A percentile compares a stretch with the other conserved stretches of the same genome.
Conservation (phyloP, 1,140 invertebrate species). For the Drosophila miranda region DNA sequence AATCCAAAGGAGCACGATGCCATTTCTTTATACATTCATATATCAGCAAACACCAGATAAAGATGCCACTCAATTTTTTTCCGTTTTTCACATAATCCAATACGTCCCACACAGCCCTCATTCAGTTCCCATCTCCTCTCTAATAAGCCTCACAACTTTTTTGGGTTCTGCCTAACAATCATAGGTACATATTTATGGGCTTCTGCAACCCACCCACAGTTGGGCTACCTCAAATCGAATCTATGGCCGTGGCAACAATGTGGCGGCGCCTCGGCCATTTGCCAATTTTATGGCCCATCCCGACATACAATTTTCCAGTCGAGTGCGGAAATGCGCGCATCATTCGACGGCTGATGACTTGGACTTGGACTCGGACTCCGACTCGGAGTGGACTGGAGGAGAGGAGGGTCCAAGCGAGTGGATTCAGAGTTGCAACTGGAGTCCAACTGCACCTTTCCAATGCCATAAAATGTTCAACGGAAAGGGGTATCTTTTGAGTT, state of each 20-base stretch:
- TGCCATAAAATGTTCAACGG: conserved; percentile 45
- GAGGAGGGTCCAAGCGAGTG: conserved; percentile 4
- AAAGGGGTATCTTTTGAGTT: background rate
- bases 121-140: conserved; percentile 1
- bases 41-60: no score
- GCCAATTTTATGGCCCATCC: conserved; percentile 66
- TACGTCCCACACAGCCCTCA: background rate
- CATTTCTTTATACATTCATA: no score
- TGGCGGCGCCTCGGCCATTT: conserved; percentile 53
- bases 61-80: no score
- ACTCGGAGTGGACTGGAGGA: conserved; percentile 7
- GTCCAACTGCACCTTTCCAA: conserved; percentile 57
- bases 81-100: conserved; percentile 7
- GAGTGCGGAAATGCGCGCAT: conserved; percentile 54
- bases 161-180: conserved; percentile 16
- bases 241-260: conserved; percentile 53
- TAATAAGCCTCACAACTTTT: conserved; percentile 30
- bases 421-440: conserved; percentile 6
- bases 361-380: no score
- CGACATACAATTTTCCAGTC: conserved; percentile 58
- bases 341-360: conserved; percentile 32
- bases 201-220: conserved; percentile 18
- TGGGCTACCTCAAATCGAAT: conserved; percentile 18
- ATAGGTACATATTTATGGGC: conserved; percentile 12
- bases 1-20: no score